Evolutionary conservation across 2,888 invertebrate genomes (phyloP).

Genomic region (Slavum lentiscoides): DNA sequence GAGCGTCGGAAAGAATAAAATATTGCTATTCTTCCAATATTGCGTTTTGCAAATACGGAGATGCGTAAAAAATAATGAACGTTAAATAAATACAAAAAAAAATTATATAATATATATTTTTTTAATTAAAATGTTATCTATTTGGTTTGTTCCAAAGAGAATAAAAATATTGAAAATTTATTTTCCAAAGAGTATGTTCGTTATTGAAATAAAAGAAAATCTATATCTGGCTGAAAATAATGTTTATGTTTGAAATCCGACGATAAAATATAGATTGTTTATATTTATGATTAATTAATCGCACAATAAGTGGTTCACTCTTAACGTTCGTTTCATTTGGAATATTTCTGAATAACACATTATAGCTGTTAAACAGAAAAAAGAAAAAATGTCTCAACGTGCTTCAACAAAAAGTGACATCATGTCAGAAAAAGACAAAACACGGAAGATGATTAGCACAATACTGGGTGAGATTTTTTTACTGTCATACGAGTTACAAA

Average conservation of each 20-base stretch:
- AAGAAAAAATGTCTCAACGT: neutral
- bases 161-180: no score
- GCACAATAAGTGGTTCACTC: neutral
- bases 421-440: neutral
- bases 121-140: no score
- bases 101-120: no score
- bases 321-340: neutral
- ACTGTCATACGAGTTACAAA: neutral
- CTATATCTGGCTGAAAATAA: neutral
- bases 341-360: neutral
- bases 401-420: neutral
- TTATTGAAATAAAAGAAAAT: neutral
- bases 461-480: neutral
- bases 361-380: neutral
- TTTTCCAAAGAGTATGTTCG: no score
- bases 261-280: neutral
- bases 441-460: neutral
- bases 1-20: no score
- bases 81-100: no score
- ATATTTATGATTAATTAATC: neutral
- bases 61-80: no score
- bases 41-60: no score
- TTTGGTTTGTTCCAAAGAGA: no score
- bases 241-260: neutral
- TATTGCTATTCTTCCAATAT: no score